Evolutionary conservation across 2,113 vertebrate species (phyloP).

Genomic region (Saccopteryx leptura): DNA sequence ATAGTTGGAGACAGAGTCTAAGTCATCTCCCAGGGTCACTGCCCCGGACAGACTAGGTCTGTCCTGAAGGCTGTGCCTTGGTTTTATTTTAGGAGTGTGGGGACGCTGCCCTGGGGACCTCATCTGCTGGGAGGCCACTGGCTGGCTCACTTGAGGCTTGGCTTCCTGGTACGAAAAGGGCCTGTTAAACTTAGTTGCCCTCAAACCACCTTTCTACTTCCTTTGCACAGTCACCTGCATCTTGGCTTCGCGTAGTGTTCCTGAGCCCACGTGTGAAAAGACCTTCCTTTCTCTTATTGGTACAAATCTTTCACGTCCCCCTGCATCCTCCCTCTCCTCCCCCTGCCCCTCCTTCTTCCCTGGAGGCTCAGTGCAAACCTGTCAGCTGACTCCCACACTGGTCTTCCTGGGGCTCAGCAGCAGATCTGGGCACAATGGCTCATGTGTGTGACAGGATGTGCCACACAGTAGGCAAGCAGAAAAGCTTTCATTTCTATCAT

Average conservation of each 20-base stretch:
- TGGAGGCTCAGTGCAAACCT: background rate
- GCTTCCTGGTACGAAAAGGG: background rate
- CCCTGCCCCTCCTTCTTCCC: background rate
- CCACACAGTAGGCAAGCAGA: background rate
- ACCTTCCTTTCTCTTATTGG: background rate
- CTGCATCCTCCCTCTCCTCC: too few species aligned
- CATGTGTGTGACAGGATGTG: background rate
- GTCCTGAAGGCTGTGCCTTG: background rate
- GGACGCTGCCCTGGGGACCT: background rate
- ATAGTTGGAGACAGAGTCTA: background rate
- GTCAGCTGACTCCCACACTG: background rate
- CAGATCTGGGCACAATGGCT: background rate
- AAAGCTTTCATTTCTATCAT: slow-evolving; percentile 24
- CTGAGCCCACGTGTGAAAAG: background rate
- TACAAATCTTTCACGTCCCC: background rate
- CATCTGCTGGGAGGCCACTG: background rate
- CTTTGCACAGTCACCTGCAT: background rate
- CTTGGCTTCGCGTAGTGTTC: background rate
- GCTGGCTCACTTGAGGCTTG: background rate
- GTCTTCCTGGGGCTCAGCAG: background rate
- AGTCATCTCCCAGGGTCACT: background rate
- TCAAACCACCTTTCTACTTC: background rate
- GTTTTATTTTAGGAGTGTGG: background rate
- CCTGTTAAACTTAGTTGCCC: background rate
- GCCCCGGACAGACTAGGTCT: background rate